phyloP scores from a whole-genome alignment of 2,797 vertebrate species.

The Onychomys arenicola region DNA sequence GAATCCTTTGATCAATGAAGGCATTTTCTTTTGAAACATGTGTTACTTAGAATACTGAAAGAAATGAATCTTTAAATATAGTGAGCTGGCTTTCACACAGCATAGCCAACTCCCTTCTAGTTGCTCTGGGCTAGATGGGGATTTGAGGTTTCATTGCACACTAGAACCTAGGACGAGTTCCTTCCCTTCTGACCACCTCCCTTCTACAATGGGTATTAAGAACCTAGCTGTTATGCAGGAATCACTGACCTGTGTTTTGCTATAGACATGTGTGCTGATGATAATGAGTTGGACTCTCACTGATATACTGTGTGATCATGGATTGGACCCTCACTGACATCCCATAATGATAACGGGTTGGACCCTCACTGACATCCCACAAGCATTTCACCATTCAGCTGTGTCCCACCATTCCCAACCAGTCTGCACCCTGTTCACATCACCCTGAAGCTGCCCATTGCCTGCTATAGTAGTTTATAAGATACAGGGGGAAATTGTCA shows the following conservation, averaged over 20 bases:
- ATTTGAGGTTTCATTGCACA: background rate
- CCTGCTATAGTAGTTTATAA: background rate
- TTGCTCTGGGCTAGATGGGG: background rate
- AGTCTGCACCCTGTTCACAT: background rate
- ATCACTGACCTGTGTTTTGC: background rate
- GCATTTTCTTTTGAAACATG: conserved; percentile 68
- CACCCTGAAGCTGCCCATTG: background rate
- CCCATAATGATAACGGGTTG: background rate
- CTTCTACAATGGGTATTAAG: background rate
- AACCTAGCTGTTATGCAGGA: background rate
- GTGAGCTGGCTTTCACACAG: background rate
- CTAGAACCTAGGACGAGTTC: background rate
- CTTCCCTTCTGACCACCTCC: background rate
- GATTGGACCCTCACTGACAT: background rate
- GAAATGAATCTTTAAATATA: conserved; percentile 49
- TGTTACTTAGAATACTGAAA: conserved; percentile 37
- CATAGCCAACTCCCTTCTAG: conserved; percentile 17
- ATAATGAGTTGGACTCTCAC: background rate
- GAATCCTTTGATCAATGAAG: conserved; percentile 74
- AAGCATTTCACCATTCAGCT: background rate
- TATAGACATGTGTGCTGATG: fast-evolving
- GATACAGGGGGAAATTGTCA: background rate
- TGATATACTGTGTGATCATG: no score
- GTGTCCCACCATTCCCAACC: no score
- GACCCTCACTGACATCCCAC: background rate